These are phyloP conservation scores for Drosophila varians DNA, from an alignment of 1,140 invertebrate species.

Conservation along the genomic window DNA sequence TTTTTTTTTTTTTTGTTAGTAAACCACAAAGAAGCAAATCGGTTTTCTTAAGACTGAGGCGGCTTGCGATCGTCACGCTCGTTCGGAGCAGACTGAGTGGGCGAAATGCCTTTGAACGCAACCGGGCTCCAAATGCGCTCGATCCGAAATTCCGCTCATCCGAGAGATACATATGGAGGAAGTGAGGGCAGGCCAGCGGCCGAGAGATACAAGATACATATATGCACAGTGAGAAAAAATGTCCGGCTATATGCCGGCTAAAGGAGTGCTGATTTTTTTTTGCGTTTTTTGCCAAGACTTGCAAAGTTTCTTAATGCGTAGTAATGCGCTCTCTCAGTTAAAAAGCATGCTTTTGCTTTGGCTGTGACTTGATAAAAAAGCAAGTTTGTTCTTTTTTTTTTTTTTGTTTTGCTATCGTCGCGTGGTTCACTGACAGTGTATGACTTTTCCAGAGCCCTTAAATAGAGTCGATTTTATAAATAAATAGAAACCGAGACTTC, in stretches of 20 bases:
- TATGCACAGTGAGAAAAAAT: slow-evolving; percentile 11
- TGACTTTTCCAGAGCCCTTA: slow-evolving; percentile 4
- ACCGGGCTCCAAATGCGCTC: slow-evolving; percentile 13
- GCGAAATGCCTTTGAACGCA: slow-evolving; percentile 14
- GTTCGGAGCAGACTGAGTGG: slow-evolving; percentile 38
- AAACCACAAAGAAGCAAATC: slow-evolving; percentile 16
- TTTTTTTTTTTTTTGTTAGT: not conserved
- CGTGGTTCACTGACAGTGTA: not conserved
- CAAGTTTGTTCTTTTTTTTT: not conserved
- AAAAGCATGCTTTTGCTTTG: not conserved
- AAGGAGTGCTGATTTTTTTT: not conserved
- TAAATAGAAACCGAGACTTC: slow-evolving; percentile 12
- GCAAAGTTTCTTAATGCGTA: not conserved
- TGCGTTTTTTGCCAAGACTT: not conserved
- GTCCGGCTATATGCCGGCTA: not conserved
- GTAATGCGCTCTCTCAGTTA: not conserved
- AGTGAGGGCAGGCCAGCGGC: not conserved
- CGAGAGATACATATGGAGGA: slow-evolving; percentile 6
- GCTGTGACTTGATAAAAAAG: not conserved
- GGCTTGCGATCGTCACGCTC: slow-evolving; percentile 27
- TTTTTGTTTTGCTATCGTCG: not conserved
- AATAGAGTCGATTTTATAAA: slow-evolving; percentile 10
- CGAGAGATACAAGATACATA: slow-evolving; percentile 2
- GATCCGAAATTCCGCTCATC: slow-evolving; percentile 1
- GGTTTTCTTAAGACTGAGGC: slow-evolving; percentile 20